Percentiles rank a stretch among this genome's conserved stretches.
Evolutionary conservation across 2,797 vertebrate genomes (phyloP).

Genomic region (Oreochromis mossambicus): DNA sequence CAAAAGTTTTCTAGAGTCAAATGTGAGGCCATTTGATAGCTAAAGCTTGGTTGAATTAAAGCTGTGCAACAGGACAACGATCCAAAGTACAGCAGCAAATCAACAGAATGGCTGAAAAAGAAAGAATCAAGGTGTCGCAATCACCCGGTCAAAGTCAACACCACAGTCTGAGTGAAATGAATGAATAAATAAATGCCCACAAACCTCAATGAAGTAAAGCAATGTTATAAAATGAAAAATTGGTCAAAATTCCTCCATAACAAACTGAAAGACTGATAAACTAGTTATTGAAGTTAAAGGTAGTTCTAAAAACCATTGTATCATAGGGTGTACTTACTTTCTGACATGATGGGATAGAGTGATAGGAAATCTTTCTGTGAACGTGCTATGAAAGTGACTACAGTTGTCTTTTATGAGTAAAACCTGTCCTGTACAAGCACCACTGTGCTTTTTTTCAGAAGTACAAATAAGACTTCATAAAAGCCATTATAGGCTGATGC

Average conservation of each 20-base stretch:
- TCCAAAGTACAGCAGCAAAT: not conserved
- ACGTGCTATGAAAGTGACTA: not conserved
- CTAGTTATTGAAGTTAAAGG: not conserved
- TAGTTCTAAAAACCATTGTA: not conserved
- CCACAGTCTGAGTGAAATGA: not conserved
- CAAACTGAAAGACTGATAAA: not conserved
- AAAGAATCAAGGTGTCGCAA: not conserved
- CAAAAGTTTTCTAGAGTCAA: not conserved
- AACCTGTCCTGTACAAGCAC: not conserved
- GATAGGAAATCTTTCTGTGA: not conserved
- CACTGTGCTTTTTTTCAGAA: constrained; percentile 14
- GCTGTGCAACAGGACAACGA: not conserved
- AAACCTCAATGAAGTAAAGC: not conserved
- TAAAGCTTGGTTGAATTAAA: not conserved
- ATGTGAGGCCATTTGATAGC: not conserved
- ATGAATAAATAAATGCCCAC: not conserved
- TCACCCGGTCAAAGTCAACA: not conserved
- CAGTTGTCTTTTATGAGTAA: not conserved
- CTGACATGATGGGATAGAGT: not conserved
- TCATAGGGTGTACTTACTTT: not conserved
- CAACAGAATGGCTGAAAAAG: not conserved
- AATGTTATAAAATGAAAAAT: not conserved
- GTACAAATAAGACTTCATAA: constrained; percentile 39
- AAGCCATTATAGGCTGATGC: constrained; percentile 28
- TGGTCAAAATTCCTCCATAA: not conserved